These are phyloP conservation scores for Pseudorhiza aurosa DNA, from an alignment of 30 jellyfish, hydroid and myxozoan species.

Conservation along the genomic window DNA sequence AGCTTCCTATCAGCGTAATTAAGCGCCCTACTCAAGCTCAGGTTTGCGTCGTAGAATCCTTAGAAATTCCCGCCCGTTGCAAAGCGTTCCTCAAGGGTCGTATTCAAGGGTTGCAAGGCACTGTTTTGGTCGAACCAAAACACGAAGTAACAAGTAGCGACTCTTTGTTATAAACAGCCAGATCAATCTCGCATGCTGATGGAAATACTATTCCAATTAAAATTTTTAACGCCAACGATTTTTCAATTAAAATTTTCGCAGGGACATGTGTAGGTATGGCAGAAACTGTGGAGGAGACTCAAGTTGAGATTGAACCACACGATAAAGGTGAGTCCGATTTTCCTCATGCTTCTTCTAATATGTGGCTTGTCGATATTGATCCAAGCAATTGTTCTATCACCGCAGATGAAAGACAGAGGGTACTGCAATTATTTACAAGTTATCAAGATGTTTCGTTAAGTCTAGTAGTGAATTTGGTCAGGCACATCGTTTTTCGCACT, in stretches of 20 bases:
- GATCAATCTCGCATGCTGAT: constrained; percentile 1
- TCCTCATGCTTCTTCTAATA: neutral
- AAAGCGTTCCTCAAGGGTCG: constrained; percentile 1
- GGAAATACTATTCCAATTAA: constrained; percentile 9
- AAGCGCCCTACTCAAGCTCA: constrained; percentile 10
- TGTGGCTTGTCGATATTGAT: constrained; percentile 22
- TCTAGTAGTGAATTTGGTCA: constrained; percentile 5
- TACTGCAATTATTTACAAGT: neutral
- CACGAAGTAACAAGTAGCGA: constrained; percentile 29
- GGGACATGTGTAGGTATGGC: constrained; percentile 43
- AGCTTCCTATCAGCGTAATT: constrained; percentile 12
- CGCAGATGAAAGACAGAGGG: neutral
- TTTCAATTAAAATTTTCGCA: constrained; percentile 30
- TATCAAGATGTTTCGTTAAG: constrained; percentile 20
- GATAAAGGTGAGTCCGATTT: neutral
- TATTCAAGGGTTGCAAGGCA: constrained; percentile 14
- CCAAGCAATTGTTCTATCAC: neutral
- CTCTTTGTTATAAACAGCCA: constrained; percentile 22
- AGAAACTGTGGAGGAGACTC: neutral
- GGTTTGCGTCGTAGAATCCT: constrained; percentile 27
- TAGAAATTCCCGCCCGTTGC: constrained; percentile 25
- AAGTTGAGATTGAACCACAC: neutral
- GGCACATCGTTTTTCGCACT: constrained; percentile 28
- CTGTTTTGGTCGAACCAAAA: constrained; percentile 36
- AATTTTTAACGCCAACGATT: neutral